Base-by-base conservation (phyloP, 2,888 invertebrate genomes). In the Autographa pulchrina region DNA sequence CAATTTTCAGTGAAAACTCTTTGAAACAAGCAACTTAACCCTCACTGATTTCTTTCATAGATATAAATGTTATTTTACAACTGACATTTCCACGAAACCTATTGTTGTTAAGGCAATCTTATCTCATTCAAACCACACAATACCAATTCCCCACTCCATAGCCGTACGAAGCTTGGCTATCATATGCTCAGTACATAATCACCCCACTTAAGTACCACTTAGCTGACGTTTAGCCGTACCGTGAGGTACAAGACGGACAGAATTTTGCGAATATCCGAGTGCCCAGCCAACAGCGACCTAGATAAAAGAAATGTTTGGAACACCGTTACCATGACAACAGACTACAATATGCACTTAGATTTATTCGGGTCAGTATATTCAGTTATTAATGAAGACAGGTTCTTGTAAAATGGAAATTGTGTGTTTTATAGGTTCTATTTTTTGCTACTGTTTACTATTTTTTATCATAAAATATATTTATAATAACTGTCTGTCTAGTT, bases 271-370 rank as follows among this genome's bases (percentile, higher is more conserved):
- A 86, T 85, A 80, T 69, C 77, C 77, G n/a, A 72, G 72, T 74
- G 70, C 77, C 75, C 85, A 65, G 74, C 74, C 38, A 85, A 56
- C 86, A 85, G 77, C 85, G 92, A 90, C 91, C 91, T 81, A 90
- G 87, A 86, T 92, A 77, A 81, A 62, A 66, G 88, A 90, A 92
- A 92, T 94, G 94, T 94, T 94, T 93, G 91, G 85, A 76, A 80
- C 81, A 69, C 82, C 81, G 93, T 94, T 92, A 87, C 92, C 87
- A 93, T 93, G 92, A 85, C 82, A 48, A 84, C 65, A 48, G 60
- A 71, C 68, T 68, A 70, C 62, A 59, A 59, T 77, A 75, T 81
- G 80, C 72, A 83, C 70, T 81, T 79, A 71, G 62, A 35, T 79
- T 81, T 75, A 79, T 83, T 77, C 67, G 68, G 74, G 78, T 71